Evolutionary conservation across 2,113 vertebrate genomes (phyloP).

Genomic region (Nematolebias whitei): DNA sequence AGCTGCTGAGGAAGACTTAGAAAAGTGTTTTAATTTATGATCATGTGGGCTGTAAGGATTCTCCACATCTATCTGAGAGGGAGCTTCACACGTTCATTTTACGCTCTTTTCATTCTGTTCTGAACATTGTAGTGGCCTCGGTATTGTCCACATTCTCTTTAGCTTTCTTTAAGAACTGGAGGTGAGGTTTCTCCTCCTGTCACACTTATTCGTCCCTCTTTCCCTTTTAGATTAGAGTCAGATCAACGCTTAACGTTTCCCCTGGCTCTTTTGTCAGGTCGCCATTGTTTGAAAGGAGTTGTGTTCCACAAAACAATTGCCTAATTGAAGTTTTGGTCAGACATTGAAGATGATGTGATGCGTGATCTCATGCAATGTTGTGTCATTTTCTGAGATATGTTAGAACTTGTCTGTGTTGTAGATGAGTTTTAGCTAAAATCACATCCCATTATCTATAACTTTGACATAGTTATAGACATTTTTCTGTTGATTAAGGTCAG

Average conservation of each 20-base stretch:
- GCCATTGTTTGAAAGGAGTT: conserved; percentile 75
- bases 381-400: too few species aligned
- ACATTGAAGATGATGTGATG: too few species aligned
- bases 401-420: too few species aligned
- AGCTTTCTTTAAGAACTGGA: conserved; percentile 33
- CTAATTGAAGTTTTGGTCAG: conserved; percentile 16
- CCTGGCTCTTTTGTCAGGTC: conserved; percentile 45
- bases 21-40: conserved; percentile 57
- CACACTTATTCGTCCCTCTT: conserved; percentile 40
- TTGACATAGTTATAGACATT: too few species aligned
- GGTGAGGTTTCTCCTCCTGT: conserved; percentile 25
- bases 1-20: conserved; percentile 44
- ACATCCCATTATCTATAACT: too few species aligned
- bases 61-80: conserved; percentile 46
- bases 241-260: conserved; percentile 68
- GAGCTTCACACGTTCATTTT: conserved; percentile 43
- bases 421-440: too few species aligned
- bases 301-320: conserved; percentile 60
- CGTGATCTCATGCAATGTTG: too few species aligned
- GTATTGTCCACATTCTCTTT: conserved; percentile 17
- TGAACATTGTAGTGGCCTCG: conserved; percentile 16
- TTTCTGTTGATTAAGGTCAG: too few species aligned
- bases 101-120: conserved; percentile 49
- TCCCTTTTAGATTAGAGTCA: conserved; percentile 58
- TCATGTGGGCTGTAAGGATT: conserved; percentile 56